phyloP scores from a whole-genome alignment of 2,888 invertebrate species.

The Erebia aethiops region DNA sequence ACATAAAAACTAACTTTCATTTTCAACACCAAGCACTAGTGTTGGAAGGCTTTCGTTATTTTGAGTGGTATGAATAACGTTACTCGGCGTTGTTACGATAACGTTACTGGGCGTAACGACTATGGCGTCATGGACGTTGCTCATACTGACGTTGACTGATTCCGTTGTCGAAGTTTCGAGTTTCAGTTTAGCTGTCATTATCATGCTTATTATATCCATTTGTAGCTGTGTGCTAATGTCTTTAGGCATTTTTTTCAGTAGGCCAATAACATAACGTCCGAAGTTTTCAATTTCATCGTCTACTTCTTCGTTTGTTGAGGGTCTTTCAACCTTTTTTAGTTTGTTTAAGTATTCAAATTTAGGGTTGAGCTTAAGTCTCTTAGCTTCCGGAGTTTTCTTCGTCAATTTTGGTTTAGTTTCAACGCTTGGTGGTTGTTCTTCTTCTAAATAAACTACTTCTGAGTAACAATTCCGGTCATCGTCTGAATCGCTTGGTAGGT shows the following conservation, averaged over 20 bases:
- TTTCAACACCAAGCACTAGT: not conserved
- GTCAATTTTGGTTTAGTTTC: slow-evolving; percentile 7
- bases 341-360: not conserved
- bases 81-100: slow-evolving; percentile 9
- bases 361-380: not conserved
- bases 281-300: slow-evolving; percentile 56
- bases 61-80: not conserved
- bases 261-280: slow-evolving; percentile 54
- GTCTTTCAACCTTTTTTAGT: slow-evolving; percentile 4
- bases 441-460: slow-evolving; percentile 53
- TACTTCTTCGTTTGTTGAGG: not conserved
- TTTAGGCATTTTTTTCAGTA: slow-evolving; percentile 56
- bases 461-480: slow-evolving; percentile 43
- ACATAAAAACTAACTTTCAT: not conserved
- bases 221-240: slow-evolving; percentile 55
- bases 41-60: not conserved
- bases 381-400: not conserved
- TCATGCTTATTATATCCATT: slow-evolving; percentile 60
- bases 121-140: slow-evolving; percentile 25
- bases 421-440: slow-evolving; percentile 1
- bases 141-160: not conserved
- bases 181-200: slow-evolving; percentile 54
- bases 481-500: slow-evolving; percentile 10
- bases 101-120: not conserved
- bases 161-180: not conserved